These are phyloP conservation scores for Eubucco bourcierii DNA, from an alignment of 2,113 vertebrate genomes.

Conservation along the genomic window DNA sequence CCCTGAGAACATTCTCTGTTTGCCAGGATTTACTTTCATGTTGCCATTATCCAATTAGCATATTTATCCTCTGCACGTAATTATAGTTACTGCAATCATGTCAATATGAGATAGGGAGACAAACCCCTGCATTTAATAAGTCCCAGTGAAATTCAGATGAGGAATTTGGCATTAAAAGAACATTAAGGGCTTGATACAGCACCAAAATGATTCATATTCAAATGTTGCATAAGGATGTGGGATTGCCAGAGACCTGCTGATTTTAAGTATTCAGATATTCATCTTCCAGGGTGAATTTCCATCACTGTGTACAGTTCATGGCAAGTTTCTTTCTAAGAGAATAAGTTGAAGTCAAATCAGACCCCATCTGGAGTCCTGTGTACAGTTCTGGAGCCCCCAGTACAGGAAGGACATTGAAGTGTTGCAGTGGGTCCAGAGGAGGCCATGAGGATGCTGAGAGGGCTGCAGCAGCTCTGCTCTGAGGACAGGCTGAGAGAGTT, in stretches of 20 bases:
- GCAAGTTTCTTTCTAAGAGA: not conserved
- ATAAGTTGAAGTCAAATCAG: not conserved
- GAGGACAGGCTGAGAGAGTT: too few species aligned
- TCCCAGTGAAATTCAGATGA: constrained; percentile 50
- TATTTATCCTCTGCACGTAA: constrained; percentile 58
- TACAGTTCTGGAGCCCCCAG: too few species aligned
- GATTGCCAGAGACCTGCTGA: not conserved
- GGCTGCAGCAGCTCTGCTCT: too few species aligned
- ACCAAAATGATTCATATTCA: constrained; percentile 12
- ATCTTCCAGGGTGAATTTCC: not conserved
- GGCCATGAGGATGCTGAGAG: too few species aligned
- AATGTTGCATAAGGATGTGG: not conserved
- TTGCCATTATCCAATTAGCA: constrained; percentile 59
- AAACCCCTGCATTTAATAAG: not conserved
- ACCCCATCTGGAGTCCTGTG: too few species aligned
- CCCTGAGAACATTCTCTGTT: not conserved
- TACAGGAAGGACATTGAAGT: too few species aligned
- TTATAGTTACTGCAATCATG: constrained; percentile 56
- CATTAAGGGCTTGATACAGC: not conserved
- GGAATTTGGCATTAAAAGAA: constrained; percentile 23
- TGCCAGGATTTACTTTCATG: not conserved
- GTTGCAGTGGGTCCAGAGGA: too few species aligned
- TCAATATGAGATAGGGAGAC: constrained; percentile 4
- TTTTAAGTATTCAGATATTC: not conserved
- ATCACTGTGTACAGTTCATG: not conserved